Conservation (phyloP, 2,888 invertebrate species). For the Geotrupes spiniger region DNA sequence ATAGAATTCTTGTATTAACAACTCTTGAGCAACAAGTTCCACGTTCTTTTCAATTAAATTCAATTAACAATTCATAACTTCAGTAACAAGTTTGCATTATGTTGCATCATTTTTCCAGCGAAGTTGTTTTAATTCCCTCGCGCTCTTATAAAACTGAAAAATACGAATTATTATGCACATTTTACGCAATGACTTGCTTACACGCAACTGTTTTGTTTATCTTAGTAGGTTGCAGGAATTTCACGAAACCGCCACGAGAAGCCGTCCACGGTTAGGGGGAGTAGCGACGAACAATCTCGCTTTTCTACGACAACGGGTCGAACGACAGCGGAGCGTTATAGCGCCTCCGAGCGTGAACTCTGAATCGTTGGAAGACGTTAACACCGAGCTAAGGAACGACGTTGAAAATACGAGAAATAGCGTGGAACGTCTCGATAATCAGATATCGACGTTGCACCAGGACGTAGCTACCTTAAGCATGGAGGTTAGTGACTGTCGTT, state of each 20-base stretch:
- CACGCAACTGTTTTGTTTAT: background rate
- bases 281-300: constrained; percentile 49
- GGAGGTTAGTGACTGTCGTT: constrained; percentile 57
- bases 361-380: constrained; percentile 62
- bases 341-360: constrained; percentile 53
- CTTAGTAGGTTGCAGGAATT: constrained; percentile 43
- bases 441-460: constrained; percentile 78
- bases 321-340: constrained; percentile 64
- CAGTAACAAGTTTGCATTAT: too few relatives aligned
- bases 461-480: constrained; percentile 82
- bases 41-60: too few relatives aligned
- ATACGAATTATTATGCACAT: background rate
- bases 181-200: background rate
- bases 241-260: constrained; percentile 37
- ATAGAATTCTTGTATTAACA: too few relatives aligned
- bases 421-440: constrained; percentile 76
- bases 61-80: too few relatives aligned
- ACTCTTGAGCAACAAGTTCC: too few relatives aligned
- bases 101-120: too few relatives aligned
- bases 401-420: constrained; percentile 46
- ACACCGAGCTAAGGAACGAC: constrained; percentile 50
- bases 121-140: too few relatives aligned
- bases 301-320: constrained; percentile 63
- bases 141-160: background rate
- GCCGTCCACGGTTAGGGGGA: constrained; percentile 42